Conservation (phyloP, 2,113 vertebrate genomes). For the Circaetus cinerascens region DNA sequence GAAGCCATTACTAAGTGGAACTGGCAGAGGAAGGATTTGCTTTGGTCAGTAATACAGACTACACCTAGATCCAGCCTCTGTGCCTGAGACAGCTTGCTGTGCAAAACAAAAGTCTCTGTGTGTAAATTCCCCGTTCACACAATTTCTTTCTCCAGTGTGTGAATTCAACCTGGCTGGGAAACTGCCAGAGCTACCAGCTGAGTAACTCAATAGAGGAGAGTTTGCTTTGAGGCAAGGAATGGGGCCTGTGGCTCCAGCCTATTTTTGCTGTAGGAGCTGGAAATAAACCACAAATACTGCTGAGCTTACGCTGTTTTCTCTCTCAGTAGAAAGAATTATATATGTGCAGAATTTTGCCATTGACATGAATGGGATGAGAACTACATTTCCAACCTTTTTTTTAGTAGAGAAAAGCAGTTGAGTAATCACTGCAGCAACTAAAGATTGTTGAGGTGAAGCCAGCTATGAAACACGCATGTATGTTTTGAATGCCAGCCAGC, state of each 20-base stretch:
- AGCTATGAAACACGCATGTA: background rate
- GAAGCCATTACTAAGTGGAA: background rate
- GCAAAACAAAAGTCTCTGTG: background rate
- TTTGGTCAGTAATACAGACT: background rate
- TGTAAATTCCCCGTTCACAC: background rate
- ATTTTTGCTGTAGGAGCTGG: background rate
- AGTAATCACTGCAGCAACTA: background rate
- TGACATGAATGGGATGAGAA: background rate
- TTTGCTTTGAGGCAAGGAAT: background rate
- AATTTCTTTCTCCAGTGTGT: background rate
- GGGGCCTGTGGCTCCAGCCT: background rate
- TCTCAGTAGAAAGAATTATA: background rate
- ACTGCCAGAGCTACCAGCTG: background rate
- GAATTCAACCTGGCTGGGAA: background rate
- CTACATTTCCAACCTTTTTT: background rate
- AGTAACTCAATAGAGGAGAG: background rate
- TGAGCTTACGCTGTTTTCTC: background rate
- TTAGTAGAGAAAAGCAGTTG: background rate
- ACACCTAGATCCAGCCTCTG: background rate
- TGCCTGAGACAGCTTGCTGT: background rate
- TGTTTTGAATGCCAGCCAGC: background rate
- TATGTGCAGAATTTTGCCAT: background rate
- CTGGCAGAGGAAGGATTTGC: background rate
- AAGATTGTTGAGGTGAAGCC: background rate
- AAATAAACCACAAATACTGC: background rate